phyloP scores from a whole-genome alignment of 2,888 invertebrate species.

The Trichopoda pennipes region DNA sequence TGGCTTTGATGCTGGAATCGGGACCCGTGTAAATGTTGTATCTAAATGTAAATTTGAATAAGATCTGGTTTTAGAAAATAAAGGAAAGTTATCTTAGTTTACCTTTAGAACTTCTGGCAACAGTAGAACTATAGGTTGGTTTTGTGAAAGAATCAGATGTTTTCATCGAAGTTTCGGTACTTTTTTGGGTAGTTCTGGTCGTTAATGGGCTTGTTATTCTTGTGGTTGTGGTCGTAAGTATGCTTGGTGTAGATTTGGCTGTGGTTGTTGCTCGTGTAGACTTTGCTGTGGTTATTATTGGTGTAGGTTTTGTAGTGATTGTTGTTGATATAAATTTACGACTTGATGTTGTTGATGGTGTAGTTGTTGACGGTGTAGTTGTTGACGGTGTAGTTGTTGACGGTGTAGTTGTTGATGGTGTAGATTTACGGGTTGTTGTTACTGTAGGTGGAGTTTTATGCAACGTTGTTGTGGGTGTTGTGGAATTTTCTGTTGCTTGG shows the following conservation, averaged over 20 bases:
- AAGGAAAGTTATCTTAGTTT: neutral
- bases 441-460: too few relatives aligned
- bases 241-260: constrained; percentile 26
- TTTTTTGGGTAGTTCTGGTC: constrained; percentile 9
- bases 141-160: neutral
- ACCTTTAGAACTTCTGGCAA: constrained; percentile 27
- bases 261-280: constrained; percentile 33
- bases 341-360: neutral
- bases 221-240: constrained; percentile 18
- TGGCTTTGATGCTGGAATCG: constrained; percentile 21
- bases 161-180: neutral
- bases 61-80: neutral
- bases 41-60: constrained; percentile 4
- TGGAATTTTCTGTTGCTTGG: neutral
- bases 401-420: neutral
- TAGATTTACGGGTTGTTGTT: neutral
- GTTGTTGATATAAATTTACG: constrained; percentile 18
- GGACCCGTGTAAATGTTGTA: constrained; percentile 4
- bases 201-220: constrained; percentile 24
- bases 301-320: neutral
- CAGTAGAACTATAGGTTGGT: neutral
- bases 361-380: constrained; percentile 2
- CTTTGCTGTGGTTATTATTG: constrained; percentile 16
- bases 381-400: neutral
- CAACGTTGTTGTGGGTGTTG: too few relatives aligned